phyloP scores from a whole-genome alignment of 2,888 invertebrate genomes.

The Dinocampus coccinellae region DNA sequence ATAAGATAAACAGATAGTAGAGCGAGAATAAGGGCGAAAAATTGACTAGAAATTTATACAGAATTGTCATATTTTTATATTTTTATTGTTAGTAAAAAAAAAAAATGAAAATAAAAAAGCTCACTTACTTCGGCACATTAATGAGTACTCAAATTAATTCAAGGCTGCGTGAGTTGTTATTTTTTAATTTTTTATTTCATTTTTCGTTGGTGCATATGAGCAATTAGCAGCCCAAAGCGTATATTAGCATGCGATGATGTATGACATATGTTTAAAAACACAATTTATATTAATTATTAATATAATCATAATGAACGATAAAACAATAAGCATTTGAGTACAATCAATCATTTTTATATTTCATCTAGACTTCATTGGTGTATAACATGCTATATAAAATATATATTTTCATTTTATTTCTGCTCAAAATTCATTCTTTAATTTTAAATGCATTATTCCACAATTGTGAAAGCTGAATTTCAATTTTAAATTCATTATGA shows the following conservation, averaged over 20 bases:
- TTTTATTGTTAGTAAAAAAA: too few relatives aligned
- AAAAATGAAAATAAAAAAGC: constrained; percentile 42
- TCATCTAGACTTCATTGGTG: constrained; percentile 8
- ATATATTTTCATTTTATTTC: background rate
- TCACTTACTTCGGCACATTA: constrained; percentile 49
- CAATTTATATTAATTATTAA: background rate
- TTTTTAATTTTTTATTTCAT: background rate
- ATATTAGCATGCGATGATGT: constrained; percentile 51
- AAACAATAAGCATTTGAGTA: constrained; percentile 28
- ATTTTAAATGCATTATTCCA: background rate
- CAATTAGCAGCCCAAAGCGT: constrained; percentile 52
- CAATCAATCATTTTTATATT: constrained; percentile 34
- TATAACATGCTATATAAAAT: constrained; percentile 47
- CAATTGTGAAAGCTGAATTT: background rate
- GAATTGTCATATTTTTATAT: constrained; percentile 15
- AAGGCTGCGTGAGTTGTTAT: background rate
- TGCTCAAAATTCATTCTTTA: background rate
- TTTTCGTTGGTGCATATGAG: background rate
- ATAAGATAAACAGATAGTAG: background rate
- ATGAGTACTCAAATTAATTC: too few relatives aligned
- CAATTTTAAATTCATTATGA: background rate
- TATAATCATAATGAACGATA: background rate
- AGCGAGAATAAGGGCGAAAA: constrained; percentile 26
- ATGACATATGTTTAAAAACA: constrained; percentile 31
- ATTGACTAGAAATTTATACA: background rate